Base-by-base conservation (phyloP, 2,113 vertebrate species). In the Lophotis ruficrista region DNA sequence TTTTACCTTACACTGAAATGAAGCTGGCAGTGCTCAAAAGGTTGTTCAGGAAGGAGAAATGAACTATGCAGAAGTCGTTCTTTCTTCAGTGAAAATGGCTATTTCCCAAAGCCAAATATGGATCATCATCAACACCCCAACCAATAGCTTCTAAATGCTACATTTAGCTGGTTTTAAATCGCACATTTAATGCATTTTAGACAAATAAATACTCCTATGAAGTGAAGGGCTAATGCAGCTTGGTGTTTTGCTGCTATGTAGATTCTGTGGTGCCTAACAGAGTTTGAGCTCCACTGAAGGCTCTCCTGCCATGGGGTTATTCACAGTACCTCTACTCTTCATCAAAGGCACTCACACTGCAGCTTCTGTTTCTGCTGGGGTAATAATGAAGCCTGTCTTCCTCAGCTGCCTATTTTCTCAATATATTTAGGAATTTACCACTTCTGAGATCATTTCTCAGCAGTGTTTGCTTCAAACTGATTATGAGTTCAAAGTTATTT, bases 291-390 rank as follows among this genome's bases (percentile, higher is more conserved):
- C 50, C 62, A 56, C 4, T 38, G 70, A 76, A 61, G 23, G 53
- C 33, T 48, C 51, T 76, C 65, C 65, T 51, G 4, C 31, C 41
- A 35, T 4, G 6, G 22, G 7, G 3, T 54, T 33, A 73, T 25
- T 75, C 73, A 56, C 22, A 69, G 25, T 2, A 5, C 43, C 31
- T 80, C 33, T 50, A 2, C 15, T 66, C n/a, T 53, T 41, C 47
- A 30, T 9, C 35, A 30, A n/a, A 28, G 16, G 25, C 2, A 2
- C 25, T 62, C 64, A 65, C 0, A 0, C 13, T 69, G 50, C 50
- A 81, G 50, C 35, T 37, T 66, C 54, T 65, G 35, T 18, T 72
- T 65, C 51, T 58, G 28, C 35, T 47, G 47, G 20, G 8, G 8
- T 38, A 79, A 85, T 38, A 85, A 65, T 1, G 2, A 56, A 43